Evolutionary conservation across 92 coral and sea anemone genomes (phyloP).

Genomic region (Paragorgia papillata): DNA sequence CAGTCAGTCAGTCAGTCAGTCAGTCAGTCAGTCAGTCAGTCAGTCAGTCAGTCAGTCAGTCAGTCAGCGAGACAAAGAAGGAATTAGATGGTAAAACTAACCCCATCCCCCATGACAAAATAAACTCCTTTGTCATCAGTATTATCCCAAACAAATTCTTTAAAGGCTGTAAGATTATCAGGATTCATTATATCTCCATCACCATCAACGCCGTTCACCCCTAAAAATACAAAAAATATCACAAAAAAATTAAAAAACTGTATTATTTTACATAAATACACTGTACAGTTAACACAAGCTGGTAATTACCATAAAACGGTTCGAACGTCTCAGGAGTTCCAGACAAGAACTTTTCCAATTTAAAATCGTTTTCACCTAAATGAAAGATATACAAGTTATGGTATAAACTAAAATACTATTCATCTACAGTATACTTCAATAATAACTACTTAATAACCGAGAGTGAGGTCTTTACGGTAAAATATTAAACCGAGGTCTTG

Average conservation of each 20-base stretch:
- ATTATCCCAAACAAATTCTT: constrained; percentile 71
- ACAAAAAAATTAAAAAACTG: neutral
- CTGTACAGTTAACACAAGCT: neutral
- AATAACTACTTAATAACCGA: no score
- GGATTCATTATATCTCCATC: constrained; percentile 95
- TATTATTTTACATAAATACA: no score
- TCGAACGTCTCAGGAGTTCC: constrained; percentile 99
- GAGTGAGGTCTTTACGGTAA: no score
- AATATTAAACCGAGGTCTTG: no score
- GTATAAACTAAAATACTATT: no score
- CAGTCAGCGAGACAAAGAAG: no score
- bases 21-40: no score
- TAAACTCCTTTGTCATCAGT: constrained; percentile 90
- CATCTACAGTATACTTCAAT: no score
- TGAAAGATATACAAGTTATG: neutral
- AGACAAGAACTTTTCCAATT: constrained; percentile 84
- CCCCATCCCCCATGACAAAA: constrained; percentile 99
- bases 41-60: no score
- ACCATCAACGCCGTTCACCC: constrained; percentile 71
- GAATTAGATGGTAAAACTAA: no score
- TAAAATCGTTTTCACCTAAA: constrained; percentile 90
- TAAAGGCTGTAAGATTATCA: constrained; percentile 77
- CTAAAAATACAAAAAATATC: neutral
- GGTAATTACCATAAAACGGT: constrained; percentile 81
- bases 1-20: neutral